These are phyloP conservation scores for Yponomeuta malinellus DNA, from an alignment of 2,888 invertebrate genomes.

Conservation along the genomic window DNA sequence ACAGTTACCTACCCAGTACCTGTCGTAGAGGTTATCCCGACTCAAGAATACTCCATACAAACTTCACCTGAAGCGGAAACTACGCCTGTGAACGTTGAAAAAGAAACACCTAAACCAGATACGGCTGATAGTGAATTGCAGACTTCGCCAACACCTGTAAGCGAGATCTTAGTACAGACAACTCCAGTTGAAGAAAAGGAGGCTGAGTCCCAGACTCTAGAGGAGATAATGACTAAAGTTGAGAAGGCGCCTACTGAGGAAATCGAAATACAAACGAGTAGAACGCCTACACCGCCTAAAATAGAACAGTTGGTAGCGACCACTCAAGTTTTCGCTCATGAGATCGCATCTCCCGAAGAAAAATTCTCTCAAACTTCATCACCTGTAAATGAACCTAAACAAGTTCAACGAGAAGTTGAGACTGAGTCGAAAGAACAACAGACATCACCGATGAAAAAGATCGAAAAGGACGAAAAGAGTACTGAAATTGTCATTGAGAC, in stretches of 20 bases:
- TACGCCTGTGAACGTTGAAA: constrained; percentile 18
- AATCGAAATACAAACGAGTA: constrained; percentile 61
- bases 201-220: constrained; percentile 57
- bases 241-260: constrained; percentile 56
- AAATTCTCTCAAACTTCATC: constrained; percentile 70
- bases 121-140: constrained; percentile 63
- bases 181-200: constrained; percentile 65
- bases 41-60: constrained; percentile 74
- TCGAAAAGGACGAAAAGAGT: constrained; percentile 52
- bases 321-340: constrained; percentile 69
- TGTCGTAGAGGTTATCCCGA: constrained; percentile 75
- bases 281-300: constrained; percentile 50
- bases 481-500: constrained; percentile 56
- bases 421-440: constrained; percentile 70
- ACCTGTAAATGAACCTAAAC: constrained; percentile 36
- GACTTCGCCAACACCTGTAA: constrained; percentile 68
- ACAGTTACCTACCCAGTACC: constrained; percentile 75
- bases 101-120: constrained; percentile 41
- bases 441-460: constrained; percentile 65
- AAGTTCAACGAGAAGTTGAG: constrained; percentile 50
- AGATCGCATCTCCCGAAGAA: constrained; percentile 53
- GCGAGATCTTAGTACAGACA: constrained; percentile 78
- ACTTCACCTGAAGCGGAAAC: constrained; percentile 72
- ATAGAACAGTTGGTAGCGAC: constrained; percentile 66
- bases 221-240: constrained; percentile 39